A percentile compares a stretch with the other conserved stretches of the same genome.
Evolutionary conservation across 1,140 invertebrate genomes (phyloP).

Genomic region (Thaumetopoea pityocampa): DNA sequence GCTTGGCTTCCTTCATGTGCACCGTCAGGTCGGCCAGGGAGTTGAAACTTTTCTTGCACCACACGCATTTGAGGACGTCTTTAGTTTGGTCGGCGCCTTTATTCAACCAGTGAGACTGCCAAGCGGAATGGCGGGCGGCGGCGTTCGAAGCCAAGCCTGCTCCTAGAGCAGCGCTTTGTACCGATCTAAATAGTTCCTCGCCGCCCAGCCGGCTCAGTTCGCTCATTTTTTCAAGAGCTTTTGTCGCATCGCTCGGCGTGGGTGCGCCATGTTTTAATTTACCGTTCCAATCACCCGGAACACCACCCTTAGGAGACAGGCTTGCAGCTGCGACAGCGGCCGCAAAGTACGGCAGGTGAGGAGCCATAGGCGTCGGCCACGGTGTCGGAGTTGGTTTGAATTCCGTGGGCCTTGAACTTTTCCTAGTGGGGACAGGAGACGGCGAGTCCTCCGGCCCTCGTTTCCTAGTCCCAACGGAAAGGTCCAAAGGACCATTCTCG

Average conservation of each 20-base stretch:
- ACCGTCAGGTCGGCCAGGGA: constrained; percentile 92
- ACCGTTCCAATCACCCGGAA: constrained; percentile 84
- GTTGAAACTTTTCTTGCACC: constrained; percentile 96
- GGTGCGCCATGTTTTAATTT: constrained; percentile 82
- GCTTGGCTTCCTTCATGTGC: constrained; percentile 97
- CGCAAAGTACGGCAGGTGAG: constrained; percentile 87
- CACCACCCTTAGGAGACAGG: constrained; percentile 83
- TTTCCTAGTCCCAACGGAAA: constrained; percentile 86
- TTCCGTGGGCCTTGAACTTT: constrained; percentile 80
- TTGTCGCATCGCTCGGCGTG: constrained; percentile 86
- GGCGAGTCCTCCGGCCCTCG: constrained; percentile 81
- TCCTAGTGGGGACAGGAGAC: constrained; percentile 78
- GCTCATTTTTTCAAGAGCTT: constrained; percentile 94
- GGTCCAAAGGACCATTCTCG: constrained; percentile 86
- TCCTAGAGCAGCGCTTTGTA: constrained; percentile 72
- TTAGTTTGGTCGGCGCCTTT: constrained; percentile 95
- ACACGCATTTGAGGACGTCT: constrained; percentile 96
- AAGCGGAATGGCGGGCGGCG: constrained; percentile 87
- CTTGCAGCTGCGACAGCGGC: constrained; percentile 86
- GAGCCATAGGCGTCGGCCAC: constrained; percentile 87
- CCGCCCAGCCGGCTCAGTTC: constrained; percentile 90
- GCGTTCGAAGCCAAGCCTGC: constrained; percentile 65
- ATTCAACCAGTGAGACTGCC: constrained; percentile 96
- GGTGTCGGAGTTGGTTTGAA: constrained; percentile 82
- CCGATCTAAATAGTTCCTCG: constrained; percentile 83